Percentiles rank a stretch among this genome's conserved stretches.
Evolutionary conservation across 2,888 invertebrate genomes (phyloP).

Genomic region (Microplitis manilae): DNA sequence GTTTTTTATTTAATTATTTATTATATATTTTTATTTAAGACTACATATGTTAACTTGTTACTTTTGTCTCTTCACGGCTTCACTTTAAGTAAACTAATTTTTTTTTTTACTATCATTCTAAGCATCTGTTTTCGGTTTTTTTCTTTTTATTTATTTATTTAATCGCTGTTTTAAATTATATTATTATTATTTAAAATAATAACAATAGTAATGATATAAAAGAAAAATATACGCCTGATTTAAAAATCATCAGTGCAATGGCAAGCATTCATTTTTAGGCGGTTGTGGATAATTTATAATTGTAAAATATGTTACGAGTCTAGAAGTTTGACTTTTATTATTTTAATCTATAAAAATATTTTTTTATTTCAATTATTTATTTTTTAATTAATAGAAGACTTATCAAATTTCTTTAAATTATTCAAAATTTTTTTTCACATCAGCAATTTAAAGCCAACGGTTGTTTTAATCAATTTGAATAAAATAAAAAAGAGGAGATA

Average conservation of each 20-base stretch:
- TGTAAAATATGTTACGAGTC: not conserved
- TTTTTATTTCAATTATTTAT: slow-evolving; percentile 34
- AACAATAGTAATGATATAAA: not conserved
- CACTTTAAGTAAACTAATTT: not conserved
- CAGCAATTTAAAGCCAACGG: no score
- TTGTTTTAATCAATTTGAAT: no score
- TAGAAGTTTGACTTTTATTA: not conserved
- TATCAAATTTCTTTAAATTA: no score
- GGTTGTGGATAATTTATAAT: not conserved
- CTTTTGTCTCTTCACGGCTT: slow-evolving; percentile 15
- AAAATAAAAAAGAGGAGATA: no score
- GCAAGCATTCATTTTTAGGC: slow-evolving; percentile 4
- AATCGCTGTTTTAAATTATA: not conserved
- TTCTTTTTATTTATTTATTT: not conserved
- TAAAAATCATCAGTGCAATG: slow-evolving; percentile 11
- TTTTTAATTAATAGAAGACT: not conserved
- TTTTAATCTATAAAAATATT: slow-evolving; percentile 49
- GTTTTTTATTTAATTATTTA: slow-evolving; percentile 37
- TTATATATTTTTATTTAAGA: slow-evolving; percentile 49
- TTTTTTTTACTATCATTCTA: not conserved
- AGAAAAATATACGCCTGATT: not conserved
- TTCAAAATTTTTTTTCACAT: no score
- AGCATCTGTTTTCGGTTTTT: not conserved
- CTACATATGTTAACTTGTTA: slow-evolving; percentile 44
- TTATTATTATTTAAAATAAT: not conserved